Percentiles rank a stretch among this genome's conserved stretches.
These are phyloP conservation scores for Lasaia peninsularis DNA, from an alignment of 1,140 invertebrate genomes.

Conservation along the genomic window DNA sequence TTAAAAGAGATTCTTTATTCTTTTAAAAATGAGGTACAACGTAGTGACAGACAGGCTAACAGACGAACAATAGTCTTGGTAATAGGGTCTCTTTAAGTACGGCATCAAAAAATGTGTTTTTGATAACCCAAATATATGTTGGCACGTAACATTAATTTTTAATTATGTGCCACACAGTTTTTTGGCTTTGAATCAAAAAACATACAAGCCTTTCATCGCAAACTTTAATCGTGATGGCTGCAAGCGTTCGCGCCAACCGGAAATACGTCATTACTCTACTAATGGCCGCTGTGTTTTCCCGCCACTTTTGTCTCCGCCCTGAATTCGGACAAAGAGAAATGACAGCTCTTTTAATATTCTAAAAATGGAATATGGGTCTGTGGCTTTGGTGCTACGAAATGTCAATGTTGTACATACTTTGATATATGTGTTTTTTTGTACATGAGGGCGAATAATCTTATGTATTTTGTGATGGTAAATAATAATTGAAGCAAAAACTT, in stretches of 20 bases:
- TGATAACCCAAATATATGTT: too few relatives aligned
- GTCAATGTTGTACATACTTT: background rate
- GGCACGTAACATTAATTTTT: too few relatives aligned
- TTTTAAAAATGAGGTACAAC: too few relatives aligned
- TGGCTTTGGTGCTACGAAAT: background rate
- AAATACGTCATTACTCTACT: conserved; percentile 43
- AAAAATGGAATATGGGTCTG: conserved; percentile 12
- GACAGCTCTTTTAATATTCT: conserved; percentile 9
- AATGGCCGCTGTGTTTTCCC: conserved; percentile 36
- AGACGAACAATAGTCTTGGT: too few relatives aligned
- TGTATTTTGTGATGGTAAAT: too few relatives aligned
- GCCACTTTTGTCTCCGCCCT: conserved; percentile 25
- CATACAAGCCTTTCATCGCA: background rate
- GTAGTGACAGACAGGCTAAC: too few relatives aligned
- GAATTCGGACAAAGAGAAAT: conserved; percentile 9
- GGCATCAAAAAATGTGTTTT: too few relatives aligned
- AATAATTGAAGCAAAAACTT: too few relatives aligned
- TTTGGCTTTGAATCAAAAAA: background rate
- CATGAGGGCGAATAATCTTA: too few relatives aligned
- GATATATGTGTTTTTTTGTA: too few relatives aligned
- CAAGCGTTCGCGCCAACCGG: conserved; percentile 19
- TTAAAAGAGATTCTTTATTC: too few relatives aligned
- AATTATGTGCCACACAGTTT: background rate
- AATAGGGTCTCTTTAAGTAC: too few relatives aligned
- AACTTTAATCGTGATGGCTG: background rate